phyloP scores from a whole-genome alignment of 2,888 invertebrate genomes.

The Macrophya annulata region DNA sequence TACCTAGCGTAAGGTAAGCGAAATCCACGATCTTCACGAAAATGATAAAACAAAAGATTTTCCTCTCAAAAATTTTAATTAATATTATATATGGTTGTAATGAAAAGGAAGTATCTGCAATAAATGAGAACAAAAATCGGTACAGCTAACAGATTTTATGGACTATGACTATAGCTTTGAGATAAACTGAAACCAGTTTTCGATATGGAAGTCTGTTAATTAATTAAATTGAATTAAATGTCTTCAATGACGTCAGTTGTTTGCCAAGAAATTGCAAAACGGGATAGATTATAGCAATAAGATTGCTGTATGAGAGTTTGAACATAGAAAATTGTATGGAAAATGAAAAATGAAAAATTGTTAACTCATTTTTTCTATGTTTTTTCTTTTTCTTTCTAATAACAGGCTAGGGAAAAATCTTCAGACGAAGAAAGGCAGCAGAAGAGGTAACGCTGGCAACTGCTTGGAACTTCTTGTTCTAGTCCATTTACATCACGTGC shows the following conservation, averaged over 20 bases:
- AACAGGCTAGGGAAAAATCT: slow-evolving; percentile 91
- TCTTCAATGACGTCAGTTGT: slow-evolving; percentile 36
- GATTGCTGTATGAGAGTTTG: background rate
- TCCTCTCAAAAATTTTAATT: background rate
- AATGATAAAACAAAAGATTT: background rate
- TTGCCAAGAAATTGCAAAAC: slow-evolving; percentile 29
- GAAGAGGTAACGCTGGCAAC: slow-evolving; percentile 93
- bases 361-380: slow-evolving; percentile 51
- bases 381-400: slow-evolving; percentile 64
- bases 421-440: slow-evolving; percentile 90
- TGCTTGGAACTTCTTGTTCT: slow-evolving; percentile 91
- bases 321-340: background rate
- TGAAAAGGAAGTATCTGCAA: background rate
- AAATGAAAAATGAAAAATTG: background rate
- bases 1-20: slow-evolving; percentile 76
- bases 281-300: background rate
- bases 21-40: background rate
- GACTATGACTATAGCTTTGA: background rate
- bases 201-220: slow-evolving; percentile 4
- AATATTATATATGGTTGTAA: background rate
- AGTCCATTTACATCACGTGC: slow-evolving; percentile 92
- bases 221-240: slow-evolving; percentile 32
- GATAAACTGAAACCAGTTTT: slow-evolving; percentile 44
- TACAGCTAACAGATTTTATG: background rate
- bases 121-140: background rate